These are phyloP conservation scores for Periophthalmus modestus DNA, from an alignment of 2,113 vertebrate genomes.

Conservation along the genomic window DNA sequence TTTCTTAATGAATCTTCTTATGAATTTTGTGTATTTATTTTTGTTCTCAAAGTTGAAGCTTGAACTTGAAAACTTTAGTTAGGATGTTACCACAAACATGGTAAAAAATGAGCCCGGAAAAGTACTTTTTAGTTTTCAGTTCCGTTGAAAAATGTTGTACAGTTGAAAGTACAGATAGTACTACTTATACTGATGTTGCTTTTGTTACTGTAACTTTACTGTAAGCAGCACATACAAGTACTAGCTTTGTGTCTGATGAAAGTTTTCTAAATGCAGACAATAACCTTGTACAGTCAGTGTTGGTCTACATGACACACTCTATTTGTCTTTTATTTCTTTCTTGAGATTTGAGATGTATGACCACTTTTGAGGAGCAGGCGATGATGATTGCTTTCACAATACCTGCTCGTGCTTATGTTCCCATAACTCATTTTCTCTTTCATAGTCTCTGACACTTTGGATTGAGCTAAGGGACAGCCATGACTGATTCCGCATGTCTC, in stretches of 20 bases:
- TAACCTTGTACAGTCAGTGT: constrained; percentile 9
- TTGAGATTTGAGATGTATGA: constrained; percentile 33
- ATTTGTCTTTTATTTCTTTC: constrained; percentile 32
- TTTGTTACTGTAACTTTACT: background rate
- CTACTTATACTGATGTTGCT: background rate
- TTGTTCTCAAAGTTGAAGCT: no score
- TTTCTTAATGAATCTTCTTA: no score
- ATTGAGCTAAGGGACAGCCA: constrained; percentile 60
- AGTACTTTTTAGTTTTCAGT: no score
- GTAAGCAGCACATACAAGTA: background rate
- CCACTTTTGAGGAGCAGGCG: constrained; percentile 26
- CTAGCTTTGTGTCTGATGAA: background rate
- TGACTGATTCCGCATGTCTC: constrained; percentile 56
- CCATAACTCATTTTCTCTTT: constrained; percentile 55
- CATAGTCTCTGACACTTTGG: constrained; percentile 55
- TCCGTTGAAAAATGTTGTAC: no score
- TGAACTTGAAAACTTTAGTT: no score
- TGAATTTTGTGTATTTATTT: no score
- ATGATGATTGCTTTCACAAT: constrained; percentile 55
- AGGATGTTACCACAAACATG: no score
- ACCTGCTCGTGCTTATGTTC: constrained; percentile 48
- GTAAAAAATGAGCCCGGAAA: no score
- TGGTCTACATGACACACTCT: background rate
- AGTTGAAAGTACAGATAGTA: no score
- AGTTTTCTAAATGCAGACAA: background rate